Base-by-base conservation (phyloP, 2,797 vertebrate species). In the Myotis vivesi region DNA sequence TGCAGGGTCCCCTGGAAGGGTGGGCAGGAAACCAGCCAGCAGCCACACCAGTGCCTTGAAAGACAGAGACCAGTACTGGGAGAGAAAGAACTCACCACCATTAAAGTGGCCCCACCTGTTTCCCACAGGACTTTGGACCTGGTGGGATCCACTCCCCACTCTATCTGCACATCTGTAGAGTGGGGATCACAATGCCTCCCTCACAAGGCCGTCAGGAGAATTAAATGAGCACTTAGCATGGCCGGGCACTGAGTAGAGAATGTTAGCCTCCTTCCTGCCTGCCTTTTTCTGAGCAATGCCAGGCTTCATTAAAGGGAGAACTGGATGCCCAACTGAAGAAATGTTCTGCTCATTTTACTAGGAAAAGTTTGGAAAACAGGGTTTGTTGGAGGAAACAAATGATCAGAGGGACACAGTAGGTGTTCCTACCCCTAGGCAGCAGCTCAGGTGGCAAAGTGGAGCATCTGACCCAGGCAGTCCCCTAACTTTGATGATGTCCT, bases 121-220 rank as follows among this genome's bases (percentile, higher is more conserved):
- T 41, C 82, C 59, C 8, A 20, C 16, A 59, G 66, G 72, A 23
- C 30, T 20, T 13, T 36, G 55, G 49, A n/a, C 41, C 38, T 9
- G 1, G 12, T 23, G 25, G 36, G 20, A n/a, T 25, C 75, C 2
- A 22, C 23, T 25, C 44, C 19, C 13, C 4, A 20, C 9, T 30
- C 28, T 0, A 1, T 10, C 68, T 66, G 64, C 16, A 23, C 13
- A 10, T n/a, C 19, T 17, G 2, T 0, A 8, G 62, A 4, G 12
- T 25, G 16, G 36, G 36, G 79, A 33, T 46, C n/a, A 12, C 13
- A 6, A 22, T 1, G 6, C 25, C 55, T 73, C 17, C 38, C 41
- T 22, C 49, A 30, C 1, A 5, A 2, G 11, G 28, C 44, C 0
- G 0, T 28, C 3, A 1, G 51, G 51, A 44, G 53, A 44, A 28